phyloP scores from a whole-genome alignment of 2,888 invertebrate genomes.

The Brachylomia viminalis region DNA sequence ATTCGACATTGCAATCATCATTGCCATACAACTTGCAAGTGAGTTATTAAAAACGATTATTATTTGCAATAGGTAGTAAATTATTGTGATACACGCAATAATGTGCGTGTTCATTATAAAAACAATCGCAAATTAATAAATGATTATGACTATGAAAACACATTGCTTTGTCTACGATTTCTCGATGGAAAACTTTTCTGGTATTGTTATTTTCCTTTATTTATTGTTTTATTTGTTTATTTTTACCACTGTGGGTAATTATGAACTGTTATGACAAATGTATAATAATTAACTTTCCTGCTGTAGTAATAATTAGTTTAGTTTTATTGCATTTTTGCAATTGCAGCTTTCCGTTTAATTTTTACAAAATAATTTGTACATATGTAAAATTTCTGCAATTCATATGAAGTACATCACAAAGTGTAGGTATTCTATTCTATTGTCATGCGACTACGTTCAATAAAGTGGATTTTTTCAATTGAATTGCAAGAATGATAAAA shows the following conservation, averaged over 20 bases:
- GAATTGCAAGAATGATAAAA: neutral
- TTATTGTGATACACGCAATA: neutral
- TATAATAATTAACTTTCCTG: neutral
- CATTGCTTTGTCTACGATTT: neutral
- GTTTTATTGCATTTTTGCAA: too few relatives aligned
- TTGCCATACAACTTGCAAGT: neutral
- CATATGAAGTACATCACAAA: neutral
- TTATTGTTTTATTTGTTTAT: conserved; percentile 2
- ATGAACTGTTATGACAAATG: too few relatives aligned
- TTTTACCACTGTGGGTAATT: neutral
- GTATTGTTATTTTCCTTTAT: neutral
- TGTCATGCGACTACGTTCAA: neutral
- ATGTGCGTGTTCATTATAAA: neutral
- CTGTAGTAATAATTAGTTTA: neutral
- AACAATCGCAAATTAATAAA: too few relatives aligned
- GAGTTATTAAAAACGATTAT: conserved; percentile 31
- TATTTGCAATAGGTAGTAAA: conserved; percentile 16
- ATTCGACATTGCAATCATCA: conserved; percentile 27
- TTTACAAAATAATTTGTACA: neutral
- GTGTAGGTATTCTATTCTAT: too few relatives aligned
- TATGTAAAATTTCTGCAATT: neutral
- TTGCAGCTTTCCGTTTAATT: neutral
- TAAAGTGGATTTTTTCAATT: neutral
- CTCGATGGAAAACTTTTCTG: conserved; percentile 4
- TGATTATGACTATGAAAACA: too few relatives aligned